Evolutionary conservation across 2,888 invertebrate species (phyloP), one percentile per base, ranked within the genome.

Genomic region (Pantelozetes paolii): DNA sequence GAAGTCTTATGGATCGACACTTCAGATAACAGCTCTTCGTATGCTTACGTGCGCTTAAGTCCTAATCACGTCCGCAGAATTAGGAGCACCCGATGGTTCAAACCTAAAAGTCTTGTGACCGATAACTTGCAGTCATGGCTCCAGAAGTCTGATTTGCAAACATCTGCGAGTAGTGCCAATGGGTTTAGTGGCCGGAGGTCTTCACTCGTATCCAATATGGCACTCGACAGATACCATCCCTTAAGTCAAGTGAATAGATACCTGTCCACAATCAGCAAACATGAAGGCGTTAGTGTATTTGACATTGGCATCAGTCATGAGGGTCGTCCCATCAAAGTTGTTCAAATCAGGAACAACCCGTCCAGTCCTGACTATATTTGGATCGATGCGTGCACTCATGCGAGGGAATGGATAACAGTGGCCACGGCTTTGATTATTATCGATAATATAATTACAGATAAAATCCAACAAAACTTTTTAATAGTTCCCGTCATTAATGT

Each of bases 401-500:
- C 78, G 2, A 45, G 78, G 32, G 78, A 78, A 73, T 77, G 77
- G 77, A 75, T 78, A 45, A 75, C 77, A 36, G 73, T 73, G 13
- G 73, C 78, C 0, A 77, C 78, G 5, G 71, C 72, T n/a, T 69
- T 77, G 18, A 77, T 76, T 50, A 54, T 78, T 0, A 72, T 78
- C n/a, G 76, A 77, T 50, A 71, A 76, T 23, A 48, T 76, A 11
- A 69, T 79, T 13, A 23, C 77, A 15, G 69, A 77, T 28, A 67
- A 75, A 5, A 77, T 77, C 69, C 78, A 79, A 73, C 77, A 77
- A 59, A 79, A 81, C 74, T 77, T 79, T 73, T 76, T 78, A 40
- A 75, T 80, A 28, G 75, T 80, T 28, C 80, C 80, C 15, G 76
- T 81, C 18, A 48, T 79, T 36, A 81, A 81, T 76, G 79, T 80